phyloP scores from a whole-genome alignment of 2,797 vertebrate genomes.

The Botia almorhae region DNA sequence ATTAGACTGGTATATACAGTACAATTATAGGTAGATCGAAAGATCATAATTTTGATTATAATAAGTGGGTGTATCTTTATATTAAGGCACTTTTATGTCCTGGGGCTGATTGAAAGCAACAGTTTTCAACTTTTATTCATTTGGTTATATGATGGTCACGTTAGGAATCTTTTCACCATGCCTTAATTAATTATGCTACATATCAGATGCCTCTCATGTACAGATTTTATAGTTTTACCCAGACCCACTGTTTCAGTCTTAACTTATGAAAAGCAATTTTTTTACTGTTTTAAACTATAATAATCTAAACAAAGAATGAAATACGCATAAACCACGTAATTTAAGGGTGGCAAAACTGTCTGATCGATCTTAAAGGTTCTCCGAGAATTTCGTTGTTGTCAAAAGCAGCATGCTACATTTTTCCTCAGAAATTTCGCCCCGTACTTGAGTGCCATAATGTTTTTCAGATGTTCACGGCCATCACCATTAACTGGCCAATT shows the following conservation, averaged over 20 bases:
- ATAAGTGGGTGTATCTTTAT: no score
- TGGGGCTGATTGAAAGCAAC: neutral
- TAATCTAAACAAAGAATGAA: neutral
- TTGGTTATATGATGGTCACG: neutral
- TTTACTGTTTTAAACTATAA: neutral
- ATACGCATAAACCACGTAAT: conserved; percentile 12
- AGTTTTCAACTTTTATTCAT: neutral
- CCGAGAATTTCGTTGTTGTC: conserved; percentile 3
- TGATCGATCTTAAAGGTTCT: conserved; percentile 11
- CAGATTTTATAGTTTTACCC: neutral
- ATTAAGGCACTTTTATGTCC: no score
- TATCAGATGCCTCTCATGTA: no score
- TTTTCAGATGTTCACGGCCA: conserved; percentile 42
- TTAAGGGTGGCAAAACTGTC: neutral
- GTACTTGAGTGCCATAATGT: conserved; percentile 13
- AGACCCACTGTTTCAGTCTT: neutral
- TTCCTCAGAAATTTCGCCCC: conserved; percentile 11
- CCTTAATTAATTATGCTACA: no score
- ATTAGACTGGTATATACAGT: no score
- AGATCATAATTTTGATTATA: no score
- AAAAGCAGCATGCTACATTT: conserved; percentile 14
- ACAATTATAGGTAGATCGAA: no score
- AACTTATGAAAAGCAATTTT: no score
- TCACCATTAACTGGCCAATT: conserved; percentile 43
- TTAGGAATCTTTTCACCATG: neutral